These are phyloP conservation scores for Chelonus insularis DNA, from an alignment of 1,140 invertebrate species.

Conservation along the genomic window DNA sequence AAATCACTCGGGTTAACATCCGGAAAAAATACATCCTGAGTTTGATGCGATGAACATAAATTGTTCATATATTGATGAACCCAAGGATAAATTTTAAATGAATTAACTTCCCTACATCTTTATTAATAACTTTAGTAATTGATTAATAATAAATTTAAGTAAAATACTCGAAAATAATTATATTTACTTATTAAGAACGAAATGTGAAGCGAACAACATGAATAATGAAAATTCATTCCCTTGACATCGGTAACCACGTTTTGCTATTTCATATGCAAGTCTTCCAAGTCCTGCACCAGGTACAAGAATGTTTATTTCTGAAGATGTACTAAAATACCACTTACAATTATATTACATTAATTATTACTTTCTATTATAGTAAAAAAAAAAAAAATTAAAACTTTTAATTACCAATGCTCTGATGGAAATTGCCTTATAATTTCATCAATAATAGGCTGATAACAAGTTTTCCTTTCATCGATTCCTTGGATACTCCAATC, in stretches of 20 bases:
- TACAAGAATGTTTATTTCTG: constrained; percentile 77
- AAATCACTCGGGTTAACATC: constrained; percentile 81
- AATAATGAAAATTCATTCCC: constrained; percentile 98
- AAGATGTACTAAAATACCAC: constrained; percentile 52
- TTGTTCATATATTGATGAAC: constrained; percentile 93
- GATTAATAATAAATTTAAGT: constrained; percentile 1
- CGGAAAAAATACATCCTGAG: constrained; percentile 79
- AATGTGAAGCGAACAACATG: constrained; percentile 96
- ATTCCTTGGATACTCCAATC: constrained; percentile 91
- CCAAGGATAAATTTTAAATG: constrained; percentile 85
- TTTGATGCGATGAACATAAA: constrained; percentile 78
- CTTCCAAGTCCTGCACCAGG: constrained; percentile 94
- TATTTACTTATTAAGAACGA: constrained; percentile 84
- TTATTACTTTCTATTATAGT: no score
- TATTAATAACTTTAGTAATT: no score
- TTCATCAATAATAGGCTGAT: constrained; percentile 87
- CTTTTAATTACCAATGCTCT: constrained; percentile 54
- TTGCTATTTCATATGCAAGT: constrained; percentile 91
- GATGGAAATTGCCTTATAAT: constrained; percentile 75
- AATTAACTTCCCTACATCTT: constrained; percentile 64
- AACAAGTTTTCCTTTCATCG: constrained; percentile 83
- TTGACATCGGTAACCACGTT: constrained; percentile 86
- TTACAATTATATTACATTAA: not conserved
- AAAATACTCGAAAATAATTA: not conserved
- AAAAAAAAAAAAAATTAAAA: constrained; percentile 32